phyloP scores from a whole-genome alignment of 2,888 invertebrate species.

The Clitarchus hookeri region DNA sequence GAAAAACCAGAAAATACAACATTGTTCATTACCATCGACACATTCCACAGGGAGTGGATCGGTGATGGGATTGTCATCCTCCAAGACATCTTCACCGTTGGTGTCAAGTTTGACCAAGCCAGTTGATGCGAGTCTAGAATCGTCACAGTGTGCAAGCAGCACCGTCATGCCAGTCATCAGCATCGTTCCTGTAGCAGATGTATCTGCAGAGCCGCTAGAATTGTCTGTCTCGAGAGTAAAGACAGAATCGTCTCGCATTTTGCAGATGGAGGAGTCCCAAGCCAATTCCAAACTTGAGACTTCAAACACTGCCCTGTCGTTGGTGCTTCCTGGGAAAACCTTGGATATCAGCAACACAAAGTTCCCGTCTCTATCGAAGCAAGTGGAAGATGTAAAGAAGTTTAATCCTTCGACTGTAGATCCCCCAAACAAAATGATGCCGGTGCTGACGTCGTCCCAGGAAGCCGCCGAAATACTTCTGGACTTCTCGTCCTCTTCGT shows the following conservation, averaged over 20 bases:
- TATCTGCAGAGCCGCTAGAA: background rate
- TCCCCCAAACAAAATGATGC: constrained; percentile 31
- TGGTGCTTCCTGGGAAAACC: constrained; percentile 30
- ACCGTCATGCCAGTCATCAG: constrained; percentile 20
- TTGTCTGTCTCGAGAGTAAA: background rate
- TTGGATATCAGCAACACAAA: constrained; percentile 34
- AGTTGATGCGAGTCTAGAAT: constrained; percentile 31
- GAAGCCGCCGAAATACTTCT: constrained; percentile 68
- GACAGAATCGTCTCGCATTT: constrained; percentile 25
- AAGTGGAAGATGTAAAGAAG: constrained; percentile 32
- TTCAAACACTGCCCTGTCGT: constrained; percentile 30
- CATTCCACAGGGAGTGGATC: constrained; percentile 1
- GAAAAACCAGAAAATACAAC: constrained; percentile 29
- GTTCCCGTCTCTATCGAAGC: constrained; percentile 31
- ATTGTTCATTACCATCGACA: constrained; percentile 3
- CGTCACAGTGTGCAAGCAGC: constrained; percentile 25
- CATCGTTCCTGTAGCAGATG: constrained; percentile 18
- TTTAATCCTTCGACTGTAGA: constrained; percentile 28
- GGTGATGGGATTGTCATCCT: background rate
- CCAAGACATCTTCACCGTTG: constrained; percentile 25
- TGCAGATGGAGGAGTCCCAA: constrained; percentile 32
- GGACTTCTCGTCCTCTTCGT: constrained; percentile 67
- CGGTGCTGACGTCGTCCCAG: constrained; percentile 56
- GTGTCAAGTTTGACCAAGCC: constrained; percentile 31
- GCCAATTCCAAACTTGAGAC: constrained; percentile 31